phyloP scores from a whole-genome alignment of 2,888 invertebrate species.

The Adelphocoris suturalis region DNA sequence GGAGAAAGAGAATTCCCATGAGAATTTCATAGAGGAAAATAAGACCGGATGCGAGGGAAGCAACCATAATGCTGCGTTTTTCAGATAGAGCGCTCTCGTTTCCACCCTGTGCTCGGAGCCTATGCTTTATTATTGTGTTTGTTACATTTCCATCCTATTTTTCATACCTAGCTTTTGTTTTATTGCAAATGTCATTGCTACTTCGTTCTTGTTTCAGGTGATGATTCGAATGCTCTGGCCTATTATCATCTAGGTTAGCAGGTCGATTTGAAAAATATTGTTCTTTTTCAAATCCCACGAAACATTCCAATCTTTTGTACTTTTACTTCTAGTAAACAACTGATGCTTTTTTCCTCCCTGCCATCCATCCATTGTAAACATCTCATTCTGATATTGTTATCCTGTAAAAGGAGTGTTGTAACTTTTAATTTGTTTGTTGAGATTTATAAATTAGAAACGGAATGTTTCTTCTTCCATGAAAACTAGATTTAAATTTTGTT shows the following conservation, averaged over 20 bases:
- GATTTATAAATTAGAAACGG: not conserved
- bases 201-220: not conserved
- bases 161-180: too few relatives aligned
- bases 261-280: not conserved
- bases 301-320: slow-evolving; percentile 33
- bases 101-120: too few relatives aligned
- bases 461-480: not conserved
- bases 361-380: not conserved
- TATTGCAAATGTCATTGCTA: too few relatives aligned
- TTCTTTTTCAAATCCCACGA: not conserved
- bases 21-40: too few relatives aligned
- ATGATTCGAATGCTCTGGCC: not conserved
- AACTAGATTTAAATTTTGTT: not conserved
- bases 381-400: not conserved
- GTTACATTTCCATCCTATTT: too few relatives aligned
- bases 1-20: too few relatives aligned
- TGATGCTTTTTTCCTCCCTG: not conserved
- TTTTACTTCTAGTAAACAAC: not conserved
- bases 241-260: not conserved
- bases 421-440: not conserved
- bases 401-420: not conserved
- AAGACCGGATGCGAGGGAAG: too few relatives aligned
- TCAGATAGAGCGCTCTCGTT: too few relatives aligned
- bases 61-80: too few relatives aligned
- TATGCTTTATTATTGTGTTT: too few relatives aligned